A percentile compares a stretch with the other conserved stretches of the same genome.
Evolutionary conservation across 2,888 invertebrate species (phyloP).

Genomic region (Acleris emargana): DNA sequence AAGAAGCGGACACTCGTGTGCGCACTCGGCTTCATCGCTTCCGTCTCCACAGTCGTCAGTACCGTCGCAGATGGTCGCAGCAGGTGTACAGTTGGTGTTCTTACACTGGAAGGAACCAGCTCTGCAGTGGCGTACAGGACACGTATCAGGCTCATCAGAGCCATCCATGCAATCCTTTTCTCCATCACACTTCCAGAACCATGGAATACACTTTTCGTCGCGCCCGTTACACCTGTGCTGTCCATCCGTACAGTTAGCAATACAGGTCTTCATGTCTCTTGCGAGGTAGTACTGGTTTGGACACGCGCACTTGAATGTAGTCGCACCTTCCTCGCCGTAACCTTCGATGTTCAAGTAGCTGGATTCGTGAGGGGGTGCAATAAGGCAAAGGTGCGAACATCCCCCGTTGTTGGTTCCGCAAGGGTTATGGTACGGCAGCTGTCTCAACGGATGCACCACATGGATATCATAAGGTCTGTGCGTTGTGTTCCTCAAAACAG

Average conservation of each 20-base stretch:
- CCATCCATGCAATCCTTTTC: conserved; percentile 96
- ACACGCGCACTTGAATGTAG: conserved; percentile 93
- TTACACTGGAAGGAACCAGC: conserved; percentile 97
- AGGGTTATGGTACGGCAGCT: conserved; percentile 93
- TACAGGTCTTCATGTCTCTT: conserved; percentile 92
- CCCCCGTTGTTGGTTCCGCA: conserved; percentile 97
- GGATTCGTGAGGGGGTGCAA: conserved; percentile 91
- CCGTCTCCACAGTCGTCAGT: conserved; percentile 96
- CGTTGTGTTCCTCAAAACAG: conserved; percentile 93
- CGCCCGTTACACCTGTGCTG: conserved; percentile 89
- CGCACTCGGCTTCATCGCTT: conserved; percentile 94
- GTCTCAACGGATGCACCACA: conserved; percentile 94
- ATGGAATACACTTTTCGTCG: conserved; percentile 85
- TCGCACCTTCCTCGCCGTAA: conserved; percentile 91
- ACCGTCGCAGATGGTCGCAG: conserved; percentile 96
- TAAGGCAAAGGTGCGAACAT: conserved; percentile 97
- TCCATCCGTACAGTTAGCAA: conserved; percentile 96
- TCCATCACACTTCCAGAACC: conserved; percentile 91
- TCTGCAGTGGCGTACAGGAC: conserved; percentile 92
- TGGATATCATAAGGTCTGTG: conserved; percentile 98
- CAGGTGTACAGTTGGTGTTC: conserved; percentile 96
- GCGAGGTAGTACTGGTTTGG: conserved; percentile 96
- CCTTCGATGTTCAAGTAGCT: conserved; percentile 90
- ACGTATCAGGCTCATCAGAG: conserved; percentile 93
- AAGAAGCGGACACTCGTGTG: conserved; percentile 92